These are phyloP conservation scores for Dermochelys coriacea DNA, from an alignment of 2,797 vertebrate genomes.

Conservation along the genomic window DNA sequence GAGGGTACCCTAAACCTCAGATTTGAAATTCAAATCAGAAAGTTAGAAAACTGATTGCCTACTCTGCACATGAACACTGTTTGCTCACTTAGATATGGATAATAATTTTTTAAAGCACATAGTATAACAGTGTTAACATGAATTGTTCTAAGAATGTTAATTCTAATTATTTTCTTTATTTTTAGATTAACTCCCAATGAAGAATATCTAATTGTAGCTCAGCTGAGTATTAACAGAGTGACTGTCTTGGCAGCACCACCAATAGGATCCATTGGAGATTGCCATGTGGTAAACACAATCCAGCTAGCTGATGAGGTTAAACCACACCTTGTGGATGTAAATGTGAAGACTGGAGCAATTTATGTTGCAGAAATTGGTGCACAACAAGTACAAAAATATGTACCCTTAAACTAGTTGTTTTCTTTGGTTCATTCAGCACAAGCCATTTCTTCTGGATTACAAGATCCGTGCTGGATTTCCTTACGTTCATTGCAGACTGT, in stretches of 20 bases:
- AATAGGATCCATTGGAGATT: conserved; percentile 87
- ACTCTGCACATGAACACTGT: neutral
- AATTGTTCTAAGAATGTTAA: neutral
- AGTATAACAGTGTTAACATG: neutral
- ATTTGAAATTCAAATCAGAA: neutral
- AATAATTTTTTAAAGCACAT: neutral
- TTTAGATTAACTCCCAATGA: conserved; percentile 87
- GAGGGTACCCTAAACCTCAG: neutral
- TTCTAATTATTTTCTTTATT: neutral
- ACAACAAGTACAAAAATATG: conserved; percentile 93
- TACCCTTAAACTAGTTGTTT: conserved; percentile 74
- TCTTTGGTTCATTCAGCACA: neutral
- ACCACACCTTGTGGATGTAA: conserved; percentile 93
- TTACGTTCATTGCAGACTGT: neutral
- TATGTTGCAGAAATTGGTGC: conserved; percentile 95
- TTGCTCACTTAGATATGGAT: neutral
- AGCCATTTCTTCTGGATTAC: neutral
- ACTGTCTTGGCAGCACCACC: conserved; percentile 87
- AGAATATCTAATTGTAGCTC: conserved; percentile 90
- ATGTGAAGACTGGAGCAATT: conserved; percentile 86
- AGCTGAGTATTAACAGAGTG: conserved; percentile 90
- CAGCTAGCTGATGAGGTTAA: conserved; percentile 91
- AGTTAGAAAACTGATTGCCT: too few species aligned
- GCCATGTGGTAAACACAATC: conserved; percentile 85
- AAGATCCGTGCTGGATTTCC: neutral